Base-by-base conservation (phyloP, 2,888 invertebrate genomes). In the Helicoverpa assulta region DNA sequence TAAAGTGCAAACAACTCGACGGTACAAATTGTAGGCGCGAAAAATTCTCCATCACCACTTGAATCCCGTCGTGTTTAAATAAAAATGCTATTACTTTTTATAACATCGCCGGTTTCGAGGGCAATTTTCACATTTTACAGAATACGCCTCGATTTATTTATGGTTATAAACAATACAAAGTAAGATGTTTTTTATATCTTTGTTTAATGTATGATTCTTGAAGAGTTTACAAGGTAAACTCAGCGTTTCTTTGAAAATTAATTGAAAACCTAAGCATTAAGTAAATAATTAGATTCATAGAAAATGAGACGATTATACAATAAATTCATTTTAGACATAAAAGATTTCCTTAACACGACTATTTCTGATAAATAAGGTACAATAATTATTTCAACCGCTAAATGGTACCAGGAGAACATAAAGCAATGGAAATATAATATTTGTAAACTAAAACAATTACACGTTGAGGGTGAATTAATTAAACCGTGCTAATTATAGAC, bases 1-100 rank as follows among this genome's bases (percentile, higher is more conserved):
- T 81, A 84, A 82, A 83, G 84, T 86, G 85, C 81, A 85, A 89
- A 87, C 87, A 85, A 79, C 77, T 75, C 63, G 80, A 78, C 84
- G 74, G 69, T 70, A 80, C 83, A 85, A 87, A 86, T 84, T 85
- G 83, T 83, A 88, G 88, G 85, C 88, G 87, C 73, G 82, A 87
- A 87, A 86, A 88, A 87, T 83, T 86, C 81, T 79, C 40, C 12
- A 79, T 70, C 26, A 71, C 67, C 76, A 80, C 85, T 83, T 71
- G 75, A 78, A 73, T 47, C 51, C 62, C 70, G 29, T 62, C 72
- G 75, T 64, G 73, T 82, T 87, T 83, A 80, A 87, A 88, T 88
- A 88, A 85, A 86, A 84, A 82, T 37, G 72, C 78, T 71, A 81
- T 86, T 86, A 84, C 81, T 84, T 87, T 84, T 83, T 83, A 83